These are phyloP conservation scores for Plebejus melissa DNA, from an alignment of 2,888 invertebrate genomes.

Conservation along the genomic window DNA sequence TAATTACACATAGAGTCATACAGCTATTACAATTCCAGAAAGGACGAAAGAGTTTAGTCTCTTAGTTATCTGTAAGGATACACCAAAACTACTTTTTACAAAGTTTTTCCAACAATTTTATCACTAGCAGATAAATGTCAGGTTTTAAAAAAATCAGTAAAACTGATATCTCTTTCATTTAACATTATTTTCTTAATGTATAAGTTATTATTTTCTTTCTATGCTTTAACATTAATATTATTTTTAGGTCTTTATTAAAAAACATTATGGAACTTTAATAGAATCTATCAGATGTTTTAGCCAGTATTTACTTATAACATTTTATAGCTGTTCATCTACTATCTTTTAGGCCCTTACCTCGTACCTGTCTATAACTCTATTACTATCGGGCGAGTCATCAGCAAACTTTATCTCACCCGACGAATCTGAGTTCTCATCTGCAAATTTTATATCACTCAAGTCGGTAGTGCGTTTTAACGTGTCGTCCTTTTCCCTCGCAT, in stretches of 20 bases:
- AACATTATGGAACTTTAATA: background rate
- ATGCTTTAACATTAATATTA: too few relatives aligned
- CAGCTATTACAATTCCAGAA: constrained; percentile 7
- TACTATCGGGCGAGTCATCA: constrained; percentile 72
- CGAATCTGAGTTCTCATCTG: constrained; percentile 83
- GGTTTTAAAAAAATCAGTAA: background rate
- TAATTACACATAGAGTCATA: background rate
- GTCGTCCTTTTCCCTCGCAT: constrained; percentile 82
- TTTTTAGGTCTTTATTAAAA: background rate
- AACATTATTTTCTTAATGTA: background rate
- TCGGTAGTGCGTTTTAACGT: constrained; percentile 77
- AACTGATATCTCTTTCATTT: background rate
- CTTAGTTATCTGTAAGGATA: background rate
- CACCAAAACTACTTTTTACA: background rate
- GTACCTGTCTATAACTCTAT: constrained; percentile 62
- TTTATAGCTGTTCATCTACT: background rate
- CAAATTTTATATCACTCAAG: constrained; percentile 83
- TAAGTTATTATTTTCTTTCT: background rate
- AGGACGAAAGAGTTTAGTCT: constrained; percentile 18
- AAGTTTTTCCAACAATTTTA: background rate
- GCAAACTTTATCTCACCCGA: constrained; percentile 71
- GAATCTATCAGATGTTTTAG: background rate
- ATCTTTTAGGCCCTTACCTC: constrained; percentile 55
- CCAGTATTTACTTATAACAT: background rate
- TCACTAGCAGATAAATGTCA: background rate